Percentiles rank a stretch among this genome's conserved stretches.
Conservation (phyloP, 37 sponge, comb jelly and placozoan genomes). For the Haliclona indistincta region DNA sequence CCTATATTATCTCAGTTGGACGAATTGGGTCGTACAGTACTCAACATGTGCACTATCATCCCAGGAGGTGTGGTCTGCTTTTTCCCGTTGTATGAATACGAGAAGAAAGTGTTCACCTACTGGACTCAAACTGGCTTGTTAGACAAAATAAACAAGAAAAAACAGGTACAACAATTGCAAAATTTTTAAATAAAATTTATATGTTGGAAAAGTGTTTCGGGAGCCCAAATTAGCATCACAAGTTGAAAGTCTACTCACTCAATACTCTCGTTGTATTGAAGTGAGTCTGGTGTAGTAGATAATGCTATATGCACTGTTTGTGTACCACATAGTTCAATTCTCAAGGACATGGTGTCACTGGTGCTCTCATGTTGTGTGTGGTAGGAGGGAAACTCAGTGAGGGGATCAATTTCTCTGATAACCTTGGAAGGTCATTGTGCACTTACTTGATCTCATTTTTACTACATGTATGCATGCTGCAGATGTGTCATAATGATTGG, state of each 20-base stretch:
- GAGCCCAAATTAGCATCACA: constrained; percentile 79
- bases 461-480: not conserved
- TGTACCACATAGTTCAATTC: not conserved
- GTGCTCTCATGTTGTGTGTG: constrained; percentile 93
- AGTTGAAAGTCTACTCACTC: constrained; percentile 62
- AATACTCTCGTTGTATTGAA: constrained; percentile 75
- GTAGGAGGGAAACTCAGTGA: constrained; percentile 98
- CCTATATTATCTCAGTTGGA: constrained; percentile 36
- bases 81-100: constrained; percentile 97
- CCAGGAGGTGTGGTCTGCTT: constrained; percentile 98
- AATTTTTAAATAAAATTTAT: not conserved
- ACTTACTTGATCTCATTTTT: not conserved
- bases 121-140: constrained; percentile 76
- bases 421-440: constrained; percentile 89
- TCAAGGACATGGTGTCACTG: constrained; percentile 24
- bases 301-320: too few relatives aligned
- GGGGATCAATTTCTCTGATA: constrained; percentile 99
- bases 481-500: constrained; percentile 97
- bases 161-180: too few relatives aligned
- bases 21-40: constrained; percentile 75
- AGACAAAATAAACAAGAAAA: constrained; percentile 78
- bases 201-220: constrained; percentile 59
- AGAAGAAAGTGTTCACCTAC: constrained; percentile 53
- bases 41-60: constrained; percentile 73
- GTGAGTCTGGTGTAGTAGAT: too few relatives aligned